phyloP scores from a whole-genome alignment of 2,113 vertebrate genomes.

The Pica pica region DNA sequence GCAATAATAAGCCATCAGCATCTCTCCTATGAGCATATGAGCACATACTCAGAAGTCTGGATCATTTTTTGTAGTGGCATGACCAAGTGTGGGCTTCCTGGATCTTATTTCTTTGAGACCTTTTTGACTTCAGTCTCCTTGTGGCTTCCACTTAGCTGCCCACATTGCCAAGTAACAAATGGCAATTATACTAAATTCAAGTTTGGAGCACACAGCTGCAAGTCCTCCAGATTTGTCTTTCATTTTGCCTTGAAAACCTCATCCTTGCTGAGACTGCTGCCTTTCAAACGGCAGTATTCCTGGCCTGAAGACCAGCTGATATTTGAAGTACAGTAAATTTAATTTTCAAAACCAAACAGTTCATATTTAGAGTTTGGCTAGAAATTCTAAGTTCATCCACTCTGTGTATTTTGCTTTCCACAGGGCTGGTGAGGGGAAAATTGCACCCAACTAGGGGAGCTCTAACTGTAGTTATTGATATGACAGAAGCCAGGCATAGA shows the following conservation, averaged over 20 bases:
- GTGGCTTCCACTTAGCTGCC: neutral
- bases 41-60: neutral
- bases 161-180: neutral
- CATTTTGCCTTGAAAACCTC: neutral
- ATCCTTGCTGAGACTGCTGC: neutral
- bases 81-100: neutral
- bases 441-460: neutral
- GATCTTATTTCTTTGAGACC: neutral
- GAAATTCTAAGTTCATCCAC: neutral
- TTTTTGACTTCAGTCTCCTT: neutral
- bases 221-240: neutral
- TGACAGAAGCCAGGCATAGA: neutral
- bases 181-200: neutral
- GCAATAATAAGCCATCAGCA: neutral
- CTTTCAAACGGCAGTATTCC: neutral
- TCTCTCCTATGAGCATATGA: neutral
- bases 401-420: neutral
- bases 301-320: neutral
- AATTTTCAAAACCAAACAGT: neutral
- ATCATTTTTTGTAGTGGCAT: neutral
- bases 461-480: neutral
- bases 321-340: neutral
- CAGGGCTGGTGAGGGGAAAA: neutral
- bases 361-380: neutral
- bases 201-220: neutral